Percentiles rank a stretch among this genome's conserved stretches.
Conservation (phyloP, 2,113 vertebrate species). For the Engystomops pustulosus region DNA sequence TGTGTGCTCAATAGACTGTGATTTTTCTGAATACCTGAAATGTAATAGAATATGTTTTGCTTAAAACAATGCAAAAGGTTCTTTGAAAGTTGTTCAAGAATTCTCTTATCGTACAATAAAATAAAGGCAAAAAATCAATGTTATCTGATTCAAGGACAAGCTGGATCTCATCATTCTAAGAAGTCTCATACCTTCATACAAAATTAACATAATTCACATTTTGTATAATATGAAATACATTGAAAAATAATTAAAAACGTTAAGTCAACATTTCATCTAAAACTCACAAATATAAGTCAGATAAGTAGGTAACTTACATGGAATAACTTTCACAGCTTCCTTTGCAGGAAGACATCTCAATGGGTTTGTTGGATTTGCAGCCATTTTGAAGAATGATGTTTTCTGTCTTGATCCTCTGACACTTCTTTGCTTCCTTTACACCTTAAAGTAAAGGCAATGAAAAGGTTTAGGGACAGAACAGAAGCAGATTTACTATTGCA, state of each 20-base stretch:
- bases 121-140: too few species aligned
- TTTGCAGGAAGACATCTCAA: slow-evolving; percentile 79
- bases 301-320: slow-evolving; percentile 75
- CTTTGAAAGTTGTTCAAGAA: too few species aligned
- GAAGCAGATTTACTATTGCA: too few species aligned
- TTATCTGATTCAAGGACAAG: background rate
- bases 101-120: too few species aligned
- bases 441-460: background rate
- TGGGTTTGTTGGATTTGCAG: slow-evolving; percentile 70
- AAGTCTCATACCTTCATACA: background rate
- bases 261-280: too few species aligned
- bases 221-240: background rate
- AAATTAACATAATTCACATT: background rate
- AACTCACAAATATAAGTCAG: background rate
- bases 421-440: slow-evolving; percentile 61
- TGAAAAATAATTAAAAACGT: too few species aligned
- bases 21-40: slow-evolving; percentile 81
- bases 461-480: background rate
- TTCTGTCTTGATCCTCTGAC: slow-evolving; percentile 66
- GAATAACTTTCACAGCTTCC: slow-evolving; percentile 82
- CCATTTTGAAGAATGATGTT: slow-evolving; percentile 67
- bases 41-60: background rate
- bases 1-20: slow-evolving; percentile 69
- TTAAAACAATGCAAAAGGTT: background rate
- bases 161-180: background rate